Conservation (phyloP, 2,797 vertebrate genomes). For the Fistularia commersonii region DNA sequence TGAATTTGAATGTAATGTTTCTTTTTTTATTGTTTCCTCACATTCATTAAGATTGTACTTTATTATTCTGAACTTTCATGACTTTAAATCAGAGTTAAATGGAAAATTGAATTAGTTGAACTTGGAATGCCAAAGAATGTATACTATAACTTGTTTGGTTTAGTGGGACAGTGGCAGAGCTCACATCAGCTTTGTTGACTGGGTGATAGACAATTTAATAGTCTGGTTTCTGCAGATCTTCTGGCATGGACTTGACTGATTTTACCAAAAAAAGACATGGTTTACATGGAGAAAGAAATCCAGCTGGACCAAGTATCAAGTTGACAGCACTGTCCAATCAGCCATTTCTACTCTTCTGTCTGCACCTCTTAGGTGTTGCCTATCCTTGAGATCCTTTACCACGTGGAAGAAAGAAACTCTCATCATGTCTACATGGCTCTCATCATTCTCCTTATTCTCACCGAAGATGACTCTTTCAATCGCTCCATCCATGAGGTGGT, state of each 20-base stretch:
- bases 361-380: conserved; percentile 83
- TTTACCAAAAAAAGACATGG: not conserved
- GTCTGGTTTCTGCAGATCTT: not conserved
- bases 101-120: too few species aligned
- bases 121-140: too few species aligned
- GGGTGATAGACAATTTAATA: too few species aligned
- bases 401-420: conserved; percentile 94
- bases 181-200: too few species aligned
- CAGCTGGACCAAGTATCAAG: conserved; percentile 2
- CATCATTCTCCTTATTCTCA: conserved; percentile 95
- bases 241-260: not conserved
- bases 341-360: not conserved
- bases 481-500: conserved; percentile 97
- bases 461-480: conserved; percentile 96
- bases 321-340: not conserved
- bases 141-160: too few species aligned
- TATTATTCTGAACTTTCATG: too few species aligned
- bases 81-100: too few species aligned
- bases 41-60: too few species aligned
- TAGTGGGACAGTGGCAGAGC: too few species aligned
- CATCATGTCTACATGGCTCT: conserved; percentile 99
- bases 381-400: conserved; percentile 96
- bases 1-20: too few species aligned
- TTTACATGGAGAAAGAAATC: not conserved
- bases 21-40: too few species aligned